Base-by-base conservation (phyloP, 2,888 invertebrate species). In the Hemithea aestivaria region DNA sequence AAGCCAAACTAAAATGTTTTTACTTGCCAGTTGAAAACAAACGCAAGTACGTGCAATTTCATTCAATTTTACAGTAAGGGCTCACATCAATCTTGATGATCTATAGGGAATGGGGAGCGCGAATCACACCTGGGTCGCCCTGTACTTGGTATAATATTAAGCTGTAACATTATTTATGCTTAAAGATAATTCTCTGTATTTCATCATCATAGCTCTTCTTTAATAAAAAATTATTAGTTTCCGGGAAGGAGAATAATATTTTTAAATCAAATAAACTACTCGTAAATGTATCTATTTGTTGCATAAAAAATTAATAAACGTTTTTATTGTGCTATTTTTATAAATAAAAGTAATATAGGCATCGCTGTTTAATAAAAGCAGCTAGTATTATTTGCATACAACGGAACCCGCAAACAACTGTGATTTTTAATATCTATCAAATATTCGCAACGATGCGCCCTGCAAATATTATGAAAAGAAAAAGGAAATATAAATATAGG, bases 401-500 rank as follows among this genome's bases (percentile, higher is more conserved):
- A 16, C 16, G 5, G 16, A 16, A 16, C 16, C 10, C 16, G 38
- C 20, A 30, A 35, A 20, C 23, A 26, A 35, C 29, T 27, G 27
- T 33, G 22, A 48, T 41, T 48, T 41, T 39, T 50, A 40, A 45
- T n/a, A 47, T 45, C 28, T 40, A 39, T 46, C 35, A 34, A 39
- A 42, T 41, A 40, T 45, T 48, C 40, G 46, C 56, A 43, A 53
- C 41, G 43, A 42, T 61, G 46, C 49, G 58, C 55, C 56, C 51
- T 49, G 40, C 53, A 51, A 45, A 49, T 42, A 48, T 37, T 52
- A 40, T 44, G 34, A 53, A 53, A 53, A 56, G 49, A 66, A 63
- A 56, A 56, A 56, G 61, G 58, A 53, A 53, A 56, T 62, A 62
- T 60, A 66, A 66, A 60, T 56, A 56, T 22, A 32, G n/a, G 8